Evolutionary conservation across 2,888 invertebrate genomes (phyloP).

Genomic region (Panzeria rudis): DNA sequence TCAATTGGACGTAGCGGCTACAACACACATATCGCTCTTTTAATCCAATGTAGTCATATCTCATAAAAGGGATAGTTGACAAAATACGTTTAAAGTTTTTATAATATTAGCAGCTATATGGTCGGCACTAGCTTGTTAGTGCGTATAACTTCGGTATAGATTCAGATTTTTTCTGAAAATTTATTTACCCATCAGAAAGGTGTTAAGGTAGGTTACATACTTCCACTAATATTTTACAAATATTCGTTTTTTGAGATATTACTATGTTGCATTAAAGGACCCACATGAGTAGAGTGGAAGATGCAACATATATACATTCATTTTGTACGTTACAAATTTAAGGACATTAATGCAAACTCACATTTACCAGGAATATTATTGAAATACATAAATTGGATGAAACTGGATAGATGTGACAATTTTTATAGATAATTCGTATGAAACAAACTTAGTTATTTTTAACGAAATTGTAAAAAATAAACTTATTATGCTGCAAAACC

Average conservation of each 20-base stretch:
- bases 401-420: neutral
- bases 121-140: no score
- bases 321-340: neutral
- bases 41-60: no score
- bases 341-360: neutral
- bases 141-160: no score
- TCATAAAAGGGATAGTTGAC: neutral
- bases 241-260: no score
- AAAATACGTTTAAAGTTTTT: no score
- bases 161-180: no score
- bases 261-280: no score
- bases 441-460: neutral
- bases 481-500: neutral
- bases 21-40: neutral
- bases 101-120: no score
- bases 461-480: neutral
- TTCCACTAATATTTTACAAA: no score
- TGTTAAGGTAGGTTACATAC: no score
- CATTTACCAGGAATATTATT: neutral
- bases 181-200: no score
- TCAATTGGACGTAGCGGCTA: constrained; percentile 59
- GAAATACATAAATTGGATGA: neutral
- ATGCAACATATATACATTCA: neutral
- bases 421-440: neutral
- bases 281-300: no score